phyloP scores from a whole-genome alignment of 2,113 vertebrate genomes.

The Bagarius yarrelli region DNA sequence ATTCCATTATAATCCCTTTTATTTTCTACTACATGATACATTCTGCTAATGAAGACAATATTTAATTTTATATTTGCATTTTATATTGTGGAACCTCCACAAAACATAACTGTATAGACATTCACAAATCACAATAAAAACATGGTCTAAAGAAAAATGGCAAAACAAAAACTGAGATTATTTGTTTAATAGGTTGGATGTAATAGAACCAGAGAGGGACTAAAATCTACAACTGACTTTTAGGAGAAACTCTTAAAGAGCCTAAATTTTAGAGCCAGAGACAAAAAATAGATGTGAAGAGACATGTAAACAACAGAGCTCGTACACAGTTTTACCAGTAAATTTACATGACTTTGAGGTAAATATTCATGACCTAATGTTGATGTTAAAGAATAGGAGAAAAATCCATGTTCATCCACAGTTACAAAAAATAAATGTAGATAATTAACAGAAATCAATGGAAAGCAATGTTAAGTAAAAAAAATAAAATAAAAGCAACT shows the following conservation, averaged over 20 bases:
- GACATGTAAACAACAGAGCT: background rate
- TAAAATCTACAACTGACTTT: background rate
- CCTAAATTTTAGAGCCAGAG: background rate
- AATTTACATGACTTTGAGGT: no score
- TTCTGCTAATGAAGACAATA: background rate
- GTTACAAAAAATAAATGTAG: no score
- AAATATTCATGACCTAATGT: no score
- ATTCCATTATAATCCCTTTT: background rate
- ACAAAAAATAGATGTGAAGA: background rate
- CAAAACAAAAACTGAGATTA: background rate
- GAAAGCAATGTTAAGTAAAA: no score
- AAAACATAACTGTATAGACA: no score
- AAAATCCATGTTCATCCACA: no score
- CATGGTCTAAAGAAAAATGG: background rate
- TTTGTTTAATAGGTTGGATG: background rate
- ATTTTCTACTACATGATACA: background rate
- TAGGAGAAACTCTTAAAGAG: background rate
- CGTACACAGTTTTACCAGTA: no score
- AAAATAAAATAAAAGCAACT: no score
- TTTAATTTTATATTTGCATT: background rate
- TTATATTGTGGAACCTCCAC: slow-evolving; percentile 18
- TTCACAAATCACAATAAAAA: background rate
- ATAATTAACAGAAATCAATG: no score
- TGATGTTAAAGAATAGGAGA: no score
- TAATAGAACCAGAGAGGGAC: background rate